Percentiles rank a stretch among this genome's conserved stretches.
phyloP scores from a whole-genome alignment of 2,797 vertebrate species.

The Epinephelus malabaricus region DNA sequence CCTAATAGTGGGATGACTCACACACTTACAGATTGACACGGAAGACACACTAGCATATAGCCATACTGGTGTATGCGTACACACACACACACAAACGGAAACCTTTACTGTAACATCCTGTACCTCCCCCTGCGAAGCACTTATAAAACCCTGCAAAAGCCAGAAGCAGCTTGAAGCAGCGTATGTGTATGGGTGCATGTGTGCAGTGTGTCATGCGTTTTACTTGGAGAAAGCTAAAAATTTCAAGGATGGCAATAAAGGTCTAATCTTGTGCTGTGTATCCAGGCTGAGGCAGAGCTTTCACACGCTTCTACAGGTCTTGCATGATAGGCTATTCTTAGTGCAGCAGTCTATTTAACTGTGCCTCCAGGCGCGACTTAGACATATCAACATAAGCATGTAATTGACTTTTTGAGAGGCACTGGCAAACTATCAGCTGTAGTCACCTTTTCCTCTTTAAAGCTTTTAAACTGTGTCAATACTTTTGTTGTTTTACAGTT shows the following conservation, averaged over 20 bases:
- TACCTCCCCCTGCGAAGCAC: constrained; percentile 13
- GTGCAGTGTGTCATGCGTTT: constrained; percentile 19
- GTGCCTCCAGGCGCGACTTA: constrained; percentile 37
- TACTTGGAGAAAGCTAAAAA: constrained; percentile 10
- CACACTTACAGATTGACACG: constrained; percentile 44
- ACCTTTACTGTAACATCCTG: constrained; percentile 11
- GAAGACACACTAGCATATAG: constrained; percentile 25
- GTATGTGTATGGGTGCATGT: constrained; percentile 8
- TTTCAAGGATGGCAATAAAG: constrained; percentile 7
- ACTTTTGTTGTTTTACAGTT: constrained; percentile 4
- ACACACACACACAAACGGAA: neutral
- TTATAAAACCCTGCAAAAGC: constrained; percentile 41
- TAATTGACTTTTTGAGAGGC: constrained; percentile 49
- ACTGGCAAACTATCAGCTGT: constrained; percentile 6
- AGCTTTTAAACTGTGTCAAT: constrained; percentile 5
- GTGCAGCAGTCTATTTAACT: constrained; percentile 20
- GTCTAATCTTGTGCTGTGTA: constrained; percentile 18
- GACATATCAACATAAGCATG: constrained; percentile 29
- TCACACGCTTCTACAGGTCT: constrained; percentile 3
- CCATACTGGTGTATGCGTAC: neutral
- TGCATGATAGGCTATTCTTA: constrained; percentile 14
- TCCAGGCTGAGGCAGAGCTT: neutral
- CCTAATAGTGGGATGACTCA: constrained; percentile 73
- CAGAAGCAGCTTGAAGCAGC: constrained; percentile 18
- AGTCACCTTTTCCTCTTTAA: neutral